These are phyloP conservation scores for Perizoma flavofasciatum DNA, from an alignment of 2,888 invertebrate genomes.

Conservation along the genomic window DNA sequence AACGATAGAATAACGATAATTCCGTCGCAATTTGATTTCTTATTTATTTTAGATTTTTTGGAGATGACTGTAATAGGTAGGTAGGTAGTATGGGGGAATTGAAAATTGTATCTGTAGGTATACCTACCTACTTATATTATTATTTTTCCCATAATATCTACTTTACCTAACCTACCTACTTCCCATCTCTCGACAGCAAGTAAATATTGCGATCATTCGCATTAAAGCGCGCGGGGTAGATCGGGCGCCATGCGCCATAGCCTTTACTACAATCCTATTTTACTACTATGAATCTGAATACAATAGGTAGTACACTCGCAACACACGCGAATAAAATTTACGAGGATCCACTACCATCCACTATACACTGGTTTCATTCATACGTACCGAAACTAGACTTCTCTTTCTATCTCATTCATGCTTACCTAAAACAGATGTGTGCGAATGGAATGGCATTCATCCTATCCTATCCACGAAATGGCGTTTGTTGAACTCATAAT, in stretches of 20 bases:
- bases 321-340: constrained; percentile 68
- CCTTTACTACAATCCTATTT: constrained; percentile 19
- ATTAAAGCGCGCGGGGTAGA: too few relatives aligned
- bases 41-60: too few relatives aligned
- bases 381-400: constrained; percentile 77
- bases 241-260: constrained; percentile 8
- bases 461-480: constrained; percentile 60
- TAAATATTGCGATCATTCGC: too few relatives aligned
- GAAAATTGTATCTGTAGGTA: too few relatives aligned
- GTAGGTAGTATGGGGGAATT: too few relatives aligned
- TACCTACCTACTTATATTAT: too few relatives aligned
- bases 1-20: too few relatives aligned
- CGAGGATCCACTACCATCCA: constrained; percentile 68
- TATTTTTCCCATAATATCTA: too few relatives aligned
- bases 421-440: constrained; percentile 48
- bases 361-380: constrained; percentile 81
- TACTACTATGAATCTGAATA: constrained; percentile 25
- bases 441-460: constrained; percentile 62
- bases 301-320: constrained; percentile 26
- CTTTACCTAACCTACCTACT: too few relatives aligned
- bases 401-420: constrained; percentile 74
- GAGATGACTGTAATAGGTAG: too few relatives aligned
- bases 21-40: too few relatives aligned
- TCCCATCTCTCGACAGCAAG: too few relatives aligned
- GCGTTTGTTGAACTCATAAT: constrained; percentile 72